Conservation (phyloP, 2,797 vertebrate species). For the Eulemur rubriventer region DNA sequence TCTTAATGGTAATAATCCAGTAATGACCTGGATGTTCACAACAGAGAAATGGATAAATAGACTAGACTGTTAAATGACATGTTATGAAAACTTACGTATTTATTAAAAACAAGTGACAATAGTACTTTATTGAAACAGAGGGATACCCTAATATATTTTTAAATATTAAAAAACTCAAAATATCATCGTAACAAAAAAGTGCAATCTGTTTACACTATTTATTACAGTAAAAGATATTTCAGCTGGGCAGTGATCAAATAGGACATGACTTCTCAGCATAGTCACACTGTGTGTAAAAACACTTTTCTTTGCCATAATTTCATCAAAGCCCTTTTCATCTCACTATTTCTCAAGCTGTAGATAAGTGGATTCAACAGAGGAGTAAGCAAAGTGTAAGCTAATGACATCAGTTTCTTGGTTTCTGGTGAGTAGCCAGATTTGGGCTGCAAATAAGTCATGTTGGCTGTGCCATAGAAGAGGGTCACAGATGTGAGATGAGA, state of each 20-base stretch:
- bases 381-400: slow-evolving; percentile 32
- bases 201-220: neutral
- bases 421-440: slow-evolving; percentile 51
- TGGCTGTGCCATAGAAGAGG: slow-evolving; percentile 64
- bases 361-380: slow-evolving; percentile 59
- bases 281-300: neutral
- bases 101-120: neutral
- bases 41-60: neutral
- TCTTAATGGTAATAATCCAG: neutral
- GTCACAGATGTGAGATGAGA: slow-evolving; percentile 66
- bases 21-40: neutral
- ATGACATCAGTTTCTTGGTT: slow-evolving; percentile 30
- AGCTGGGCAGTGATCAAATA: too few species aligned
- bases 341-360: slow-evolving; percentile 58
- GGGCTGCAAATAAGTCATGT: slow-evolving; percentile 35
- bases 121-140: neutral
- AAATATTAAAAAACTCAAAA: neutral
- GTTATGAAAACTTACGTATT: neutral
- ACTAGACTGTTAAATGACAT: neutral
- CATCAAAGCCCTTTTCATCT: slow-evolving; percentile 63
- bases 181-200: neutral
- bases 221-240: neutral
- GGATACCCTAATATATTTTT: neutral
- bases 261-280: neutral
- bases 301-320: slow-evolving; percentile 33